These are phyloP conservation scores for Oxystoma pomonae DNA, from an alignment of 2,888 invertebrate genomes.

Conservation along the genomic window DNA sequence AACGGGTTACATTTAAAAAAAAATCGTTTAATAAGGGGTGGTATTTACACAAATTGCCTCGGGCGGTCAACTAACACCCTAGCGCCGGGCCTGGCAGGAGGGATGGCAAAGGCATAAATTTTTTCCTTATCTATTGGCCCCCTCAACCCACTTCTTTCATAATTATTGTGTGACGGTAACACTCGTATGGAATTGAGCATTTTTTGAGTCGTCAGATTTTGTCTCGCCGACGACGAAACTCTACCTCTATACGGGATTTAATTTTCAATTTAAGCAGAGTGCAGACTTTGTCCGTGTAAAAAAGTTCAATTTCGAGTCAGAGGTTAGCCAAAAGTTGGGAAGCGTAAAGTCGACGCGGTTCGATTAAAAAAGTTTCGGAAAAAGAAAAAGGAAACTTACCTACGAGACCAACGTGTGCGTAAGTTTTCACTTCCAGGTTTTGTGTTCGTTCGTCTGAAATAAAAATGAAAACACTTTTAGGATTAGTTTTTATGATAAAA, in stretches of 20 bases:
- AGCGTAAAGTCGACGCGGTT: background rate
- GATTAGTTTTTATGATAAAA: background rate
- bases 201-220: background rate
- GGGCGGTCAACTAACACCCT: no score
- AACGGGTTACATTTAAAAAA: no score
- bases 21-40: no score
- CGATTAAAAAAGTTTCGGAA: background rate
- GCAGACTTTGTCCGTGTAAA: background rate
- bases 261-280: background rate
- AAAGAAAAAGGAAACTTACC: slow-evolving; percentile 27
- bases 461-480: no score
- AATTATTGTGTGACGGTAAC: no score
- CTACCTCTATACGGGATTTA: background rate
- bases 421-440: slow-evolving; percentile 32
- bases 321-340: background rate
- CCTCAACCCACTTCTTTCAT: no score
- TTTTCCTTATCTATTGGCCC: no score
- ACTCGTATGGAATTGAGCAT: no score
- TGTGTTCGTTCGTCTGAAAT: slow-evolving; percentile 31
- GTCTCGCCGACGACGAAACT: no score
- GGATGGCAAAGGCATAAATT: no score
- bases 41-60: no score
- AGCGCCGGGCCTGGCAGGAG: no score
- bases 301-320: background rate
- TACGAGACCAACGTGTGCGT: slow-evolving; percentile 27